phyloP scores from a whole-genome alignment of 2,113 vertebrate species.

The Turnix velox region DNA sequence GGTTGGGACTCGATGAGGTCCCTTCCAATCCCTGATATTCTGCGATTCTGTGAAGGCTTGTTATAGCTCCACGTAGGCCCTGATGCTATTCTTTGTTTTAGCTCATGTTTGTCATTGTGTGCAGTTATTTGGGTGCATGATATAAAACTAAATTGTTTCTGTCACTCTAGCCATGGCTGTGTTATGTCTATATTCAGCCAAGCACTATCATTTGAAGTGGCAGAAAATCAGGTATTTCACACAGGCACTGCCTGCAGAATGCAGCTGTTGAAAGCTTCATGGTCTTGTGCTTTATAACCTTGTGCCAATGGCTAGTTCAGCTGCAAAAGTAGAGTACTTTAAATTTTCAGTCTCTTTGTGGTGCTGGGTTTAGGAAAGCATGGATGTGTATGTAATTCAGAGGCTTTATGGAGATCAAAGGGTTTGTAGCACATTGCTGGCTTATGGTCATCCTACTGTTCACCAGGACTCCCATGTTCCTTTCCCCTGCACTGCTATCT shows the following conservation, averaged over 20 bases:
- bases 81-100: not conserved
- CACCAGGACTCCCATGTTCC: no score
- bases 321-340: not conserved
- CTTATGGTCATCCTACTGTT: no score
- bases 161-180: not conserved
- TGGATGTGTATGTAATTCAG: fast-evolving
- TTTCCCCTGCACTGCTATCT: no score
- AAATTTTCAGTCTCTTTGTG: not conserved
- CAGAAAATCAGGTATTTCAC: not conserved
- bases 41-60: no score
- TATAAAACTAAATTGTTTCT: not conserved
- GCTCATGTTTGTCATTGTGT: not conserved
- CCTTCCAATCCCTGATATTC: no score
- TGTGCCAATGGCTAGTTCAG: not conserved
- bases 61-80: not conserved
- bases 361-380: not conserved
- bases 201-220: not conserved
- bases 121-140: not conserved
- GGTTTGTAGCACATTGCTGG: not conserved
- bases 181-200: fast-evolving
- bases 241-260: fast-evolving
- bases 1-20: no score
- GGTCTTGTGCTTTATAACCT: not conserved
- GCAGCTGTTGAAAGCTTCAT: not conserved
- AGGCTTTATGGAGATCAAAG: not conserved